Percentiles rank a stretch among this genome's conserved stretches.
phyloP scores from a whole-genome alignment of 2,888 invertebrate genomes.

The Caenorhabditis sp. region DNA sequence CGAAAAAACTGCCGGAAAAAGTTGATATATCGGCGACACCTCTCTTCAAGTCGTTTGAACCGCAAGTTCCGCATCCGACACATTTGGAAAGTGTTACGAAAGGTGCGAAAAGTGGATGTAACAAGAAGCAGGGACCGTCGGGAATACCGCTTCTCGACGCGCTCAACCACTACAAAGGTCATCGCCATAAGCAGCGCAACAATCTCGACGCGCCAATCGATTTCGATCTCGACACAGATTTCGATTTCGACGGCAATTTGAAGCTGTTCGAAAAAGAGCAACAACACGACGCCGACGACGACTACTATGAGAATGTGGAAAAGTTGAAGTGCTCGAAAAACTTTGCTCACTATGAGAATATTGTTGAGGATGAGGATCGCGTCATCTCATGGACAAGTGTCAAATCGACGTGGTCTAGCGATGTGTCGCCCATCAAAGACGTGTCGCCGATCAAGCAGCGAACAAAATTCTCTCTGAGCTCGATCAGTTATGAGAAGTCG shows the following conservation, averaged over 20 bases:
- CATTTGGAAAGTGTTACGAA: conserved; percentile 10
- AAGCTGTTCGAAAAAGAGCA: conserved; percentile 57
- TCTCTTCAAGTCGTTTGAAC: conserved; percentile 38
- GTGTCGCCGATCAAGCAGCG: background rate
- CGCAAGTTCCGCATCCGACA: conserved; percentile 41
- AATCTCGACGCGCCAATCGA: conserved; percentile 52
- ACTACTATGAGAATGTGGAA: conserved; percentile 53
- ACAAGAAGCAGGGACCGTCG: conserved; percentile 46
- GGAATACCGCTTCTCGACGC: conserved; percentile 59
- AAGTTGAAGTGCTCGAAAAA: conserved; percentile 53
- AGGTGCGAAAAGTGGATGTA: conserved; percentile 6
- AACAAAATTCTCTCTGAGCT: conserved; percentile 14
- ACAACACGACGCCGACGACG: conserved; percentile 47
- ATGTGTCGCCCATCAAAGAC: background rate
- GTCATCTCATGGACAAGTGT: conserved; percentile 62
- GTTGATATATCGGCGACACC: conserved; percentile 45
- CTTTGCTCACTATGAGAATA: conserved; percentile 68
- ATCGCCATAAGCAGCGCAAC: conserved; percentile 36
- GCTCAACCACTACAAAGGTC: conserved; percentile 37
- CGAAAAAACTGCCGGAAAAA: background rate
- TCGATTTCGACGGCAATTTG: conserved; percentile 64
- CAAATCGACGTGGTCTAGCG: conserved; percentile 3
- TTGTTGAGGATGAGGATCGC: conserved; percentile 55
- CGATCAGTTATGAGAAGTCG: conserved; percentile 31
- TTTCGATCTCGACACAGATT: conserved; percentile 57